Evolutionary conservation across 2,797 vertebrate species (phyloP), one percentile per base, ranked within the genome.

Genomic region (Bradypodion pumilum): DNA sequence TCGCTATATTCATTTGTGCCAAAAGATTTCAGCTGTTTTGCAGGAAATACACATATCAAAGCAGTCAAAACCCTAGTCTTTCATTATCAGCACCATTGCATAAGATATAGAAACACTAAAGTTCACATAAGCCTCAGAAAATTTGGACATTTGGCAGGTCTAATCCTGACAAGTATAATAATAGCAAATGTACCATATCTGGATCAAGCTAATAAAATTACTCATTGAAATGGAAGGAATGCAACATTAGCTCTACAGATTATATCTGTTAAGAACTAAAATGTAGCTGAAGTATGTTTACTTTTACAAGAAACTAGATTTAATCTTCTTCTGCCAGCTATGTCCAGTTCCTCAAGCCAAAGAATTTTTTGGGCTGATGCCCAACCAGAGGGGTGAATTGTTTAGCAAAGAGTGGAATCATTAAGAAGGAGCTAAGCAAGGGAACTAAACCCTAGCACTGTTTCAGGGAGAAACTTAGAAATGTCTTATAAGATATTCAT

Each of bases 201-300:
- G 21, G 75, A 52, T n/a, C 19, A 16, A 49, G 3, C 25, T 40
- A 35, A 52, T 25, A 69, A 69, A 62, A 46, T 73, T 46, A 37
- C 13, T 44, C 16, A 78, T 1, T 63, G 82, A 77, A 5, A 37
- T 78, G 56, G 66, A 37, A 65, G 82, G 46, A 78, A 78, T 56
- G 59, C 46, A 42, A 77, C 3, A 21, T 63, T 29, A 65, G 62
- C 23, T 56, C 27, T 56, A 49, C 42, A 68, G 21, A 80, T 15
- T 74, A 7, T 5, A 44, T 7, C 25, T 40, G 0, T 1, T 32
- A 7, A 78, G 19, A 81, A 27, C 56, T 44, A 25, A 37, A 62
- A 35, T 46, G 66, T 62, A 13, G 4, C 63, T 52, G 59, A 59
- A 86, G 73, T 42, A 25, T 84, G 2, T 15, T 46, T 1, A 0